Base-by-base conservation (phyloP, 2,113 vertebrate genomes). In the Myotis lucifugus region DNA sequence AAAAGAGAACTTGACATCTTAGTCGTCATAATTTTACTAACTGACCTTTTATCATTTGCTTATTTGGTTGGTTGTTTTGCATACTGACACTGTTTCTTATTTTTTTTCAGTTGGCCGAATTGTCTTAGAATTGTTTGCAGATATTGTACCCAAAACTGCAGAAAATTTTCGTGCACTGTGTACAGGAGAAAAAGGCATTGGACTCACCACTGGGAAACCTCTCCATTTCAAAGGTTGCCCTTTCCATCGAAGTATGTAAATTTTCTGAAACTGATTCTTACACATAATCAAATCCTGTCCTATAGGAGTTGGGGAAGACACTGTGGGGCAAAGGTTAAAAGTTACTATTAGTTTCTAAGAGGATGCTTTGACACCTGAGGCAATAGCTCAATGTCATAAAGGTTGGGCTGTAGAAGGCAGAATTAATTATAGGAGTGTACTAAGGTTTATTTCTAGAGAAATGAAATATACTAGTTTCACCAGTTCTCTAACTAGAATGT, bases 201-300 rank as follows among this genome's bases (percentile, higher is more conserved):
- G 99, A 14, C 67, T 98, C 64, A 98, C 98, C 3, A 99, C 99
- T 8, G 99, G 99, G 64, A 99, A 99, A 78, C 99, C 99, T 32
- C 99, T 99, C 78, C 99, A 99, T 98, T 99, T 99, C 95, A 99
- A 99, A 98, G 99, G 99, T 98, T 99, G 99, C 87, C 99, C 99
- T 23, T 99, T 99, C 94, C 99, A 99, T 97, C 98, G 99, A 98
- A 99, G 99, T 99, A 99, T 98, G 42, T 52, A 66, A 79, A 67
- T 72, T 37, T 34, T 95, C 21, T 42, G 2, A 88, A 85, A 93
- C 74, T 83, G 32, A 14, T 74, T 88, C 12, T 40, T 72, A 32
- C 13, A 73, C 9, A 52, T 34, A 21, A 34, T 21, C 12, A 46
- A 78, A 17, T 88, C 34, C 78, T 88, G 7, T 74, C 82, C 25